Evolutionary conservation across 2,113 vertebrate species (phyloP).

Genomic region (Coryphaenoides rupestris): DNA sequence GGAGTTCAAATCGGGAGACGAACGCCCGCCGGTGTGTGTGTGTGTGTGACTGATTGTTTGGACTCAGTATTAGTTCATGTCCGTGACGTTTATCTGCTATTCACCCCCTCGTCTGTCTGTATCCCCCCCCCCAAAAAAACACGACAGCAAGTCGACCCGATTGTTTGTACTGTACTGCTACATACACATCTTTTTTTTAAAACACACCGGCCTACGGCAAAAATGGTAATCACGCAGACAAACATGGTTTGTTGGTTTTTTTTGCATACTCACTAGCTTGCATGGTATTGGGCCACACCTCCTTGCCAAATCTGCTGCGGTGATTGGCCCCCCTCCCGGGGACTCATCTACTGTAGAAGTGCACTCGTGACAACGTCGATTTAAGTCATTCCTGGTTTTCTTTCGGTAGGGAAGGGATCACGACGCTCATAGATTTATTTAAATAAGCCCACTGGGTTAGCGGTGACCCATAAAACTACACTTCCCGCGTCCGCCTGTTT

Average conservation of each 20-base stretch:
- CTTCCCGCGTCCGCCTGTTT: too few relatives aligned
- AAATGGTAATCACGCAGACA: constrained; percentile 17
- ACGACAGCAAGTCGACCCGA: too few relatives aligned
- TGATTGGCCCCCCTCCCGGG: constrained; percentile 26
- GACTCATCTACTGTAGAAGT: constrained; percentile 51
- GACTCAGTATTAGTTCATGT: constrained; percentile 45
- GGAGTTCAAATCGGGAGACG: neutral
- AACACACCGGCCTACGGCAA: constrained; percentile 46
- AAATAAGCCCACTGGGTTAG: too few relatives aligned
- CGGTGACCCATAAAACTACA: too few relatives aligned
- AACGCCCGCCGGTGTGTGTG: neutral
- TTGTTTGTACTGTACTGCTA: too few relatives aligned
- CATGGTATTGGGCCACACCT: constrained; percentile 55
- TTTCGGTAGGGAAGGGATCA: constrained; percentile 5
- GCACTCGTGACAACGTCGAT: constrained; percentile 49
- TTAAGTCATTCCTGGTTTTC: constrained; percentile 36
- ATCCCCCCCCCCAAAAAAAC: too few relatives aligned
- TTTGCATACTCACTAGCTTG: constrained; percentile 62
- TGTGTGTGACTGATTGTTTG: constrained; percentile 15
- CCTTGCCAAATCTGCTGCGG: constrained; percentile 26
- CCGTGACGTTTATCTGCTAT: too few relatives aligned
- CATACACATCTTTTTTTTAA: constrained; percentile 50
- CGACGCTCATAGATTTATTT: neutral
- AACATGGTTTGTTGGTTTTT: constrained; percentile 27
- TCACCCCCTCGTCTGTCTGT: too few relatives aligned